phyloP scores from a whole-genome alignment of 2,888 invertebrate genomes.

The Crocallis elinguaria region DNA sequence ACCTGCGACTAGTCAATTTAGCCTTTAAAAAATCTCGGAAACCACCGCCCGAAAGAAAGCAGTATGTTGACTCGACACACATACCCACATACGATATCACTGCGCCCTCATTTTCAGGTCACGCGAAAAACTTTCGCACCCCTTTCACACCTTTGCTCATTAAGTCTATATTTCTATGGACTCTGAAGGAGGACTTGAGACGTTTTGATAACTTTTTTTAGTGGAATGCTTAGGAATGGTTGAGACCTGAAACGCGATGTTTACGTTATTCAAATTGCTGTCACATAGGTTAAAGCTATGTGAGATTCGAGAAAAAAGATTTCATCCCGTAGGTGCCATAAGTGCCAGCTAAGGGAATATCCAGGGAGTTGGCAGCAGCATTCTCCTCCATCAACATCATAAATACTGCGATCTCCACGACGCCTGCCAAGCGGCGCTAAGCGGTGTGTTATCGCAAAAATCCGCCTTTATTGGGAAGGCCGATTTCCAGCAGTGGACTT shows the following conservation, averaged over 20 bases:
- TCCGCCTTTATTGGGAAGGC: too few species aligned
- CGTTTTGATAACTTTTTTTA: conserved; percentile 49
- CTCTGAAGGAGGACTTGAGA: conserved; percentile 43
- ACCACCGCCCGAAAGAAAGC: conserved; percentile 74
- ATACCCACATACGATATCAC: conserved; percentile 65
- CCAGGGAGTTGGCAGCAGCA: too few species aligned
- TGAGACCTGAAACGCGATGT: conserved; percentile 69
- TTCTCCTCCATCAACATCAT: too few species aligned
- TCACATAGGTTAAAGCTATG: conserved; percentile 55
- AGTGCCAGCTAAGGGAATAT: too few species aligned
- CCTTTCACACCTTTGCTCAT: conserved; percentile 65
- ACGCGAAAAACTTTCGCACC: conserved; percentile 59
- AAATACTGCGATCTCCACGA: too few species aligned
- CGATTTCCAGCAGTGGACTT: too few species aligned
- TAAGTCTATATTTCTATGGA: conserved; percentile 63
- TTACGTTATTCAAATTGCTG: conserved; percentile 78
- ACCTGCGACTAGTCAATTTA: conserved; percentile 81
- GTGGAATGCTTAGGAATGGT: conserved; percentile 68
- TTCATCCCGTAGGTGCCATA: conserved; percentile 25
- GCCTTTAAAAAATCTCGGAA: conserved; percentile 74
- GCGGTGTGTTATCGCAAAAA: too few species aligned
- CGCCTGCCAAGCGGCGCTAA: too few species aligned
- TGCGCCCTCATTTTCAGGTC: conserved; percentile 70
- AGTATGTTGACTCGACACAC: conserved; percentile 79
- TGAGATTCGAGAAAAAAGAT: conserved; percentile 51